Evolutionary conservation across 1,140 invertebrate species (phyloP).

Genomic region (Drosophila persimilis): DNA sequence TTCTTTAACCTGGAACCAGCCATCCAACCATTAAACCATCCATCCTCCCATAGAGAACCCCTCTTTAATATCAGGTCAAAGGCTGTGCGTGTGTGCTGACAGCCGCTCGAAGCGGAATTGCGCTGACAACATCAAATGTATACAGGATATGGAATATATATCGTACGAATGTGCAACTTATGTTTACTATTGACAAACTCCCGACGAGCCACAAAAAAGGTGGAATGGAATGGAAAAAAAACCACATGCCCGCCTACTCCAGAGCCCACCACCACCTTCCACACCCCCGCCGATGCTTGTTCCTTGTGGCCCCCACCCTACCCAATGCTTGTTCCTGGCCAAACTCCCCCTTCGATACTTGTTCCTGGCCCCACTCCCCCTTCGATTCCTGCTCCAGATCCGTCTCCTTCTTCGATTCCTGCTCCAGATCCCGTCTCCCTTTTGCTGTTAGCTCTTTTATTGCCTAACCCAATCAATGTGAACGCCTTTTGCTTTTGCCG

Average conservation of each 20-base stretch:
- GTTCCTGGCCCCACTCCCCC: neutral
- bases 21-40: neutral
- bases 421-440: slow-evolving; percentile 18
- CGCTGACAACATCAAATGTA: slow-evolving; percentile 69
- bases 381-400: neutral
- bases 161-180: slow-evolving; percentile 63
- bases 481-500: slow-evolving; percentile 52
- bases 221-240: neutral
- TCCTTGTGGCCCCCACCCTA: too few relatives aligned
- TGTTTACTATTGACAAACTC: slow-evolving; percentile 78
- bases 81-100: slow-evolving; percentile 64
- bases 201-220: slow-evolving; percentile 7
- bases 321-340: neutral
- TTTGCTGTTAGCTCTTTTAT: slow-evolving; percentile 47
- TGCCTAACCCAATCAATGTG: slow-evolving; percentile 79
- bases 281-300: too few relatives aligned
- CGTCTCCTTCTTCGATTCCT: neutral
- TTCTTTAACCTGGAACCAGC: slow-evolving; percentile 14
- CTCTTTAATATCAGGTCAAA: slow-evolving; percentile 38
- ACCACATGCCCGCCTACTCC: slow-evolving; percentile 22
- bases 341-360: neutral
- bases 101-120: slow-evolving; percentile 50
- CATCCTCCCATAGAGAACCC: neutral
- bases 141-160: neutral
- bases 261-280: too few relatives aligned